Evolutionary conservation across 2,888 invertebrate genomes (phyloP).

Genomic region (Spodoptera exigua): DNA sequence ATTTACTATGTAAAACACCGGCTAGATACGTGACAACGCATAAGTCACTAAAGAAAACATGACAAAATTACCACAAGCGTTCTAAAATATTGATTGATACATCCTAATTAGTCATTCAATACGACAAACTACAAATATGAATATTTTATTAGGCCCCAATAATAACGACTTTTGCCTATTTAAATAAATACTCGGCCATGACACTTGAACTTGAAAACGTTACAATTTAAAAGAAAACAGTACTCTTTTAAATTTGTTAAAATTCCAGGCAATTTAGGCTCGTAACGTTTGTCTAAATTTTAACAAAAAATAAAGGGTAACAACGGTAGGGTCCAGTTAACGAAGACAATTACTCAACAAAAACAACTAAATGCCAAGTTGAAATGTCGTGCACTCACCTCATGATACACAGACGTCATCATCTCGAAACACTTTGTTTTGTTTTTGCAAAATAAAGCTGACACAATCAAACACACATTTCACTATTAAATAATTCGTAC

Average conservation of each 20-base stretch:
- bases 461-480: slow-evolving; percentile 82
- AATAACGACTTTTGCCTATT: slow-evolving; percentile 40
- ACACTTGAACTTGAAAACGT: slow-evolving; percentile 24
- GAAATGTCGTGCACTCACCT: slow-evolving; percentile 87
- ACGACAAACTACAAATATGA: slow-evolving; percentile 5
- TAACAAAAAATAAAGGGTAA: slow-evolving; percentile 58
- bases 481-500: slow-evolving; percentile 60
- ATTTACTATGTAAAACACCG: slow-evolving; percentile 35
- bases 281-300: slow-evolving; percentile 35
- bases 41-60: slow-evolving; percentile 32
- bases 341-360: slow-evolving; percentile 76
- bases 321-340: slow-evolving; percentile 60
- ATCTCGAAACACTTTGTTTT: slow-evolving; percentile 76
- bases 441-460: slow-evolving; percentile 70
- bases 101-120: slow-evolving; percentile 9
- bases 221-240: slow-evolving; percentile 10
- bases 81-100: slow-evolving; percentile 30
- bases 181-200: slow-evolving; percentile 38
- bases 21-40: slow-evolving; percentile 20
- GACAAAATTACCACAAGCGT: slow-evolving; percentile 33
- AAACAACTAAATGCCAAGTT: slow-evolving; percentile 80
- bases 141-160: slow-evolving; percentile 34
- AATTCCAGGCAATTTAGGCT: slow-evolving; percentile 27
- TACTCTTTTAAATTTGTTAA: slow-evolving; percentile 2
- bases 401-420: slow-evolving; percentile 85